These are phyloP conservation scores for Spilogale gracilis DNA, from an alignment of 2,113 vertebrate species.

Conservation along the genomic window DNA sequence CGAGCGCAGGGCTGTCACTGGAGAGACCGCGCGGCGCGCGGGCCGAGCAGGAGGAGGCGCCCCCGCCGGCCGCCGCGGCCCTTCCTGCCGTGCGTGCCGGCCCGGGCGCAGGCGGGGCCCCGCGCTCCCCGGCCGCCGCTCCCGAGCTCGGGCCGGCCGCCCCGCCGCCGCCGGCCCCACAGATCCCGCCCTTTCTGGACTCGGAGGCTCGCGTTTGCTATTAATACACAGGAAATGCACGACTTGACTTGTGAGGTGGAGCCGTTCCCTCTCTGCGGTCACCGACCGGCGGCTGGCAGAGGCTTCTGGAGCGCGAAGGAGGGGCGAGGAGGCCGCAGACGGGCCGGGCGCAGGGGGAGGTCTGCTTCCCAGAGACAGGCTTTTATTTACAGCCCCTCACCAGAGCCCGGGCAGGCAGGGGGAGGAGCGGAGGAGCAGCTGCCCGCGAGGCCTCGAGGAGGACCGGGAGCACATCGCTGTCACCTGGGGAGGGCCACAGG, in stretches of 20 bases:
- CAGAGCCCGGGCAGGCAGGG: background rate
- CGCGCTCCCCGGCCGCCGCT: background rate
- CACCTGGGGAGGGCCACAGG: background rate
- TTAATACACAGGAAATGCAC: conserved; percentile 87
- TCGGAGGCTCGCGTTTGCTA: conserved; percentile 64
- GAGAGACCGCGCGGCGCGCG: background rate
- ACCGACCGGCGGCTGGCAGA: conserved; percentile 69
- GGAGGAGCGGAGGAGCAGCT: conserved; percentile 48
- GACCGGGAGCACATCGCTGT: background rate
- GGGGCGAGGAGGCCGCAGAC: conserved; percentile 73
- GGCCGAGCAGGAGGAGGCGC: conserved; percentile 13
- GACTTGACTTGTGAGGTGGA: conserved; percentile 84
- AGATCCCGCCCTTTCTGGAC: conserved; percentile 77
- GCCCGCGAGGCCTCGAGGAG: background rate
- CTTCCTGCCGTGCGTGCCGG: conserved; percentile 56
- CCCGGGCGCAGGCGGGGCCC: conserved; percentile 25
- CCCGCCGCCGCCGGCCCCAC: conserved; percentile 56
- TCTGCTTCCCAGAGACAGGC: conserved; percentile 70
- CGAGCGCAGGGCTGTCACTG: background rate
- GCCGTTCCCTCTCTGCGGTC: conserved; percentile 81
- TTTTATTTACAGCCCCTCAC: conserved; percentile 75
- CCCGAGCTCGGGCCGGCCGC: conserved; percentile 31
- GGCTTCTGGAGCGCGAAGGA: conserved; percentile 58
- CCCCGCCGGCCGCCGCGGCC: conserved; percentile 58
- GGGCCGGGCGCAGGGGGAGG: conserved; percentile 63